These are phyloP conservation scores for Trididemnum nubilum DNA, from an alignment of 23 tunicate species.

Conservation along the genomic window DNA sequence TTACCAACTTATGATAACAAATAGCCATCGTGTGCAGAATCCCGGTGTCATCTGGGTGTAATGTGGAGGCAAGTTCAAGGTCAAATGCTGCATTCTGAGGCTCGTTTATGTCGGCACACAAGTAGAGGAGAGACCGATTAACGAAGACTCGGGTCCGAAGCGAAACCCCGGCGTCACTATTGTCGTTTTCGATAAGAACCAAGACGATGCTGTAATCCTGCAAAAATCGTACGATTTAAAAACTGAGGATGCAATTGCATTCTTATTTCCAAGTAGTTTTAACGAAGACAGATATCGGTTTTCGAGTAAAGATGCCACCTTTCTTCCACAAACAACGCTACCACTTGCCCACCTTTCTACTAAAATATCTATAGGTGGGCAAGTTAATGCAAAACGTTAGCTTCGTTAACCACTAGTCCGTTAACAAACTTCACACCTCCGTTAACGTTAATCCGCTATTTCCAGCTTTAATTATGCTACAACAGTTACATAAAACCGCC, in stretches of 20 bases:
- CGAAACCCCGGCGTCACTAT: not conserved
- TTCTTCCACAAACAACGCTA: no score
- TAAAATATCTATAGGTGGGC: no score
- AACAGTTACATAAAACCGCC: no score
- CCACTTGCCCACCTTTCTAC: no score
- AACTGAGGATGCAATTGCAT: no score
- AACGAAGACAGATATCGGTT: not conserved
- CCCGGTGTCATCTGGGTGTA: conserved; percentile 39
- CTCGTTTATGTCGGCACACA: conserved; percentile 50
- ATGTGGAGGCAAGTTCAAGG: conserved; percentile 54
- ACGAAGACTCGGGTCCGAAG: conserved; percentile 65
- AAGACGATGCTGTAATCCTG: conserved; percentile 90
- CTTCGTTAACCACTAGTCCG: no score
- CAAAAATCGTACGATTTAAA: not conserved
- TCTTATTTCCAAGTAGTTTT: not conserved
- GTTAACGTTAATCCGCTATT: no score
- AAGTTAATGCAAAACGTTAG: no score
- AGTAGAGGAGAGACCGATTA: conserved; percentile 77
- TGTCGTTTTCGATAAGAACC: conserved; percentile 43
- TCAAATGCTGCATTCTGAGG: conserved; percentile 83
- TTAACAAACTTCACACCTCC: no score
- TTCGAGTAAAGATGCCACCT: no score
- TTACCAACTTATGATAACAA: conserved; percentile 92
- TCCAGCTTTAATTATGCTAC: no score
- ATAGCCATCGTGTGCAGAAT: conserved; percentile 84